A percentile compares a stretch with the other conserved stretches of the same genome.
These are phyloP conservation scores for Parus major DNA, from an alignment of 2,113 vertebrate species.

Conservation along the genomic window DNA sequence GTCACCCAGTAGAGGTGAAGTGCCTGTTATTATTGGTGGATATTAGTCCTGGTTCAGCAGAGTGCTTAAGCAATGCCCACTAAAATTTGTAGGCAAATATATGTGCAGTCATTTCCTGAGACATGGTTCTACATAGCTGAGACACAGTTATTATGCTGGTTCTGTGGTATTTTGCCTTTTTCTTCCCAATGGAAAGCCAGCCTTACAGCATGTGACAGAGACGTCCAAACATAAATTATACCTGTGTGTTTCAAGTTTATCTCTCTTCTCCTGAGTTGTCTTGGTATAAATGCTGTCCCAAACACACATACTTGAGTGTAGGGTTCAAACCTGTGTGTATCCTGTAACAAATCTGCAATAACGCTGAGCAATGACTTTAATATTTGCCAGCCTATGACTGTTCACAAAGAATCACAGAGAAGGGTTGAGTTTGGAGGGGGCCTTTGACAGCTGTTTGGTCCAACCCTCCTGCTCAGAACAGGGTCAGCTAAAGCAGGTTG, in stretches of 20 bases:
- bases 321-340: neutral
- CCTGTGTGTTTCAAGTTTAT: neutral
- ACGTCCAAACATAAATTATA: neutral
- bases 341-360: neutral
- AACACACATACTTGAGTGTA: neutral
- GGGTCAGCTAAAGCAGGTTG: neutral
- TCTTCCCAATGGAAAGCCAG: neutral
- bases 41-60: neutral
- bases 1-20: slow-evolving; percentile 16
- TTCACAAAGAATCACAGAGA: neutral
- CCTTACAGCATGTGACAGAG: neutral
- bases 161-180: neutral
- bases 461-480: neutral
- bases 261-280: neutral
- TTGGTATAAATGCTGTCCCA: neutral
- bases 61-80: neutral
- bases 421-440: neutral
- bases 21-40: neutral
- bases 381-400: neutral
- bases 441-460: neutral
- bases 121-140: neutral
- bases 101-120: neutral
- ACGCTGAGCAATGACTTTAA: neutral
- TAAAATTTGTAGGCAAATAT: neutral
- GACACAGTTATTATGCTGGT: neutral